Evolutionary conservation across 2,888 invertebrate genomes (phyloP).

Genomic region (Phortica okadai): DNA sequence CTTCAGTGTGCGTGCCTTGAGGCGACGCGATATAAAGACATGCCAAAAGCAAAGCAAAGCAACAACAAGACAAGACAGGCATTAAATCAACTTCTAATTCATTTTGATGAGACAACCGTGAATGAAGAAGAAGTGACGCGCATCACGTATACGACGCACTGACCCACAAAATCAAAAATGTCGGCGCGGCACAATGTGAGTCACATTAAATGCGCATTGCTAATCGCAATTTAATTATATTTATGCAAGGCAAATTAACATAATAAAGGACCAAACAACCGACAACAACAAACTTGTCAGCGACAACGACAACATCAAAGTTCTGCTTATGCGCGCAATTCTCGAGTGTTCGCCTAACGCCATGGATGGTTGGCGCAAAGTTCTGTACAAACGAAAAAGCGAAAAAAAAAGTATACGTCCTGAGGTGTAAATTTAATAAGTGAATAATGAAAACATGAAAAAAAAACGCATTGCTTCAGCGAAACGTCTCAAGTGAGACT

Average conservation of each 20-base stretch:
- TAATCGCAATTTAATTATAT: slow-evolving; percentile 15
- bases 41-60: not conserved
- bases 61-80: not conserved
- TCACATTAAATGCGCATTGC: slow-evolving; percentile 10
- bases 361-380: not conserved
- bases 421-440: slow-evolving; percentile 20
- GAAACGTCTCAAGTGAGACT: not conserved
- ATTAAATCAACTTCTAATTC: not conserved
- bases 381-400: not conserved
- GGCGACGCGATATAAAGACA: not conserved
- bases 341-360: not conserved
- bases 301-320: not conserved
- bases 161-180: not conserved
- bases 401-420: not conserved
- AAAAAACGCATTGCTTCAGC: not conserved
- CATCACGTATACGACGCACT: not conserved
- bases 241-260: slow-evolving; percentile 8
- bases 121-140: too few species aligned
- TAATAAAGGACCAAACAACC: slow-evolving; percentile 6
- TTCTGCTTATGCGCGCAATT: not conserved
- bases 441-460: slow-evolving; percentile 6
- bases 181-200: not conserved
- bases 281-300: not conserved
- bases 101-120: not conserved
- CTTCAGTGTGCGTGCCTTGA: not conserved